A percentile compares a stretch with the other conserved stretches of the same genome.
phyloP scores from a whole-genome alignment of 2,888 invertebrate genomes.

The Bombylius major region DNA sequence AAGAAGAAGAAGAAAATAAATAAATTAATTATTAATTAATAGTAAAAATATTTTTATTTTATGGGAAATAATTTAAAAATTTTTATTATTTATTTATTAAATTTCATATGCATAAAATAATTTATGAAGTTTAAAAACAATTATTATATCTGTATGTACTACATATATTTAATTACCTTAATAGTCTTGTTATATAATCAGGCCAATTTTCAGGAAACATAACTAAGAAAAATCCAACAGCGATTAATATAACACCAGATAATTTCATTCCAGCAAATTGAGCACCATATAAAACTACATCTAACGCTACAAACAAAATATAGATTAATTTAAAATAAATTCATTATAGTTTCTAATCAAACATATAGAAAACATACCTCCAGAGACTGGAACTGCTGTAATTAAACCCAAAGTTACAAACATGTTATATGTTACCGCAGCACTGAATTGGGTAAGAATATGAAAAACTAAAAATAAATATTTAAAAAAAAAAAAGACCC shows the following conservation, averaged over 20 bases:
- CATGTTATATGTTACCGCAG: slow-evolving; percentile 84
- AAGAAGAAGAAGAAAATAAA: too few species aligned
- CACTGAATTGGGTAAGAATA: slow-evolving; percentile 86
- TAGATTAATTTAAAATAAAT: not conserved
- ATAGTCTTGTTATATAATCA: slow-evolving; percentile 77
- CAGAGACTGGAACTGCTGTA: slow-evolving; percentile 87
- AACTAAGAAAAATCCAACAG: slow-evolving; percentile 82
- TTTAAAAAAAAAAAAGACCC: not conserved
- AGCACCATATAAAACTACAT: slow-evolving; percentile 72
- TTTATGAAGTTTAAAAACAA: too few species aligned
- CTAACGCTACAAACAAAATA: slow-evolving; percentile 52
- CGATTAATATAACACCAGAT: slow-evolving; percentile 83
- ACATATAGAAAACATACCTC: slow-evolving; percentile 48
- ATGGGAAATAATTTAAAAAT: too few species aligned
- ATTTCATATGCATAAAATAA: too few species aligned
- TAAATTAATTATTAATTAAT: too few species aligned
- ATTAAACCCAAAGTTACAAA: slow-evolving; percentile 90
- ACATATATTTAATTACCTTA: slow-evolving; percentile 56
- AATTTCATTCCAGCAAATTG: slow-evolving; percentile 90
- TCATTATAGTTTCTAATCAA: not conserved
- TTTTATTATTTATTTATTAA: too few species aligned
- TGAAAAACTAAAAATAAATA: slow-evolving; percentile 62
- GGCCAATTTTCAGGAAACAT: slow-evolving; percentile 97
- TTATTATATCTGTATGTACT: too few species aligned
- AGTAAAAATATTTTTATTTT: too few species aligned